Conservation (phyloP, 2,113 vertebrate genomes). For the Urocynchramus pylzowi region DNA sequence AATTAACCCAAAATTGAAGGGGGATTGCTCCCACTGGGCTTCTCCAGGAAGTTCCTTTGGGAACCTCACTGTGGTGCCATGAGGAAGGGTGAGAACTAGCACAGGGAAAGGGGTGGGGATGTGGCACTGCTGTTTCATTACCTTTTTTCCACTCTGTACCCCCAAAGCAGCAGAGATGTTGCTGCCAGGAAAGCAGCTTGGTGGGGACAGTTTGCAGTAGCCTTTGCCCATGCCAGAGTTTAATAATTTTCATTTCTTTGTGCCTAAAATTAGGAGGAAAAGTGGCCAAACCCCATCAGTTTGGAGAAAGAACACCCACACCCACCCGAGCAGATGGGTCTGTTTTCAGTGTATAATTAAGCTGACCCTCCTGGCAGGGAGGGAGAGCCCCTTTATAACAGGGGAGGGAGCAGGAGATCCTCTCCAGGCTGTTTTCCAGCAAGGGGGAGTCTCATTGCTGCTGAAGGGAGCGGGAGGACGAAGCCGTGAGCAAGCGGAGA, state of each 20-base stretch:
- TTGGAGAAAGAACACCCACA: not conserved
- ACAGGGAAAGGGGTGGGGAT: not conserved
- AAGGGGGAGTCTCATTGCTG: not conserved
- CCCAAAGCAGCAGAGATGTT: not conserved
- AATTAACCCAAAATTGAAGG: not conserved
- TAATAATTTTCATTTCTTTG: not conserved
- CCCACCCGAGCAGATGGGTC: not conserved
- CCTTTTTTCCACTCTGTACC: not conserved
- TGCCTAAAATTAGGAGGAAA: not conserved
- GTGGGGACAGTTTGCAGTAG: not conserved
- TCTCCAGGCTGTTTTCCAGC: not conserved
- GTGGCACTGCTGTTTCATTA: not conserved
- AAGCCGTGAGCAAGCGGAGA: not conserved
- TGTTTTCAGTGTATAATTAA: not conserved
- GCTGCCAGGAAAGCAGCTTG: not conserved
- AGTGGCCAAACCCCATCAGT: not conserved
- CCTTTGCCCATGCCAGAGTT: not conserved
- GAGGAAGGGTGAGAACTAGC: not conserved
- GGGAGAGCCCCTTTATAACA: not conserved
- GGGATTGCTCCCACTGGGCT: not conserved
- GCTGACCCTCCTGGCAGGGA: not conserved
- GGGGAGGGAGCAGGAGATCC: not conserved
- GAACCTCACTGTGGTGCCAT: accelerated
- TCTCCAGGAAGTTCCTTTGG: not conserved
- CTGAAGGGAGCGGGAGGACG: not conserved